A percentile compares a stretch with the other conserved stretches of the same genome.
Evolutionary conservation across 2,113 vertebrate species (phyloP).

Genomic region (Mustela nigripes): DNA sequence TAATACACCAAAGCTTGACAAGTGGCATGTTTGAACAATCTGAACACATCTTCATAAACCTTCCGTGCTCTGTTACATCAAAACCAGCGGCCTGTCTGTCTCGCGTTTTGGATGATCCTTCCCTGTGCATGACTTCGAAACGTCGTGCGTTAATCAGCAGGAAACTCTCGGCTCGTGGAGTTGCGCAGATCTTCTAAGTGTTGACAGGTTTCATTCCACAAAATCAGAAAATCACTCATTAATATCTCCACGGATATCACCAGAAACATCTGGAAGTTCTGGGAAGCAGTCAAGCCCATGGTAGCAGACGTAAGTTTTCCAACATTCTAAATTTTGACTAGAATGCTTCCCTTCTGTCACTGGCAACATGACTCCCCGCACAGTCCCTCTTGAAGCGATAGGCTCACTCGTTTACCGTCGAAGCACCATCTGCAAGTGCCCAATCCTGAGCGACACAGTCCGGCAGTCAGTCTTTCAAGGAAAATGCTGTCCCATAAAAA

Average conservation of each 20-base stretch:
- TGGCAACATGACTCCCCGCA: not conserved
- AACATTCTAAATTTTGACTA: not conserved
- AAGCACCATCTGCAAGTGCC: no score
- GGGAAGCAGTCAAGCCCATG: not conserved
- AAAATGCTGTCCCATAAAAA: not conserved
- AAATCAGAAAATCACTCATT: not conserved
- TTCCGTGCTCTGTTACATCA: not conserved
- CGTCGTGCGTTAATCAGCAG: accelerated
- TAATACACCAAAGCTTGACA: not conserved
- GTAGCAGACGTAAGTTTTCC: not conserved
- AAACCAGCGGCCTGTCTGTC: not conserved
- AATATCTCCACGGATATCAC: not conserved
- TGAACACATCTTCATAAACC: no score
- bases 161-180: not conserved
- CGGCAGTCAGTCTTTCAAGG: not conserved
- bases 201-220: not conserved
- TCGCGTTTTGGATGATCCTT: not conserved
- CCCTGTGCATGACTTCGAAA: not conserved
- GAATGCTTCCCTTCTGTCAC: not conserved
- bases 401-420: not conserved
- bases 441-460: not conserved
- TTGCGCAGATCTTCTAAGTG: not conserved
- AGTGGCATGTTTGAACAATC: not conserved
- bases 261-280: not conserved
- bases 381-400: not conserved